Evolutionary conservation across 2,113 vertebrate genomes (phyloP), one percentile per base, ranked within the genome.

Genomic region (Zosterops pallidus): DNA sequence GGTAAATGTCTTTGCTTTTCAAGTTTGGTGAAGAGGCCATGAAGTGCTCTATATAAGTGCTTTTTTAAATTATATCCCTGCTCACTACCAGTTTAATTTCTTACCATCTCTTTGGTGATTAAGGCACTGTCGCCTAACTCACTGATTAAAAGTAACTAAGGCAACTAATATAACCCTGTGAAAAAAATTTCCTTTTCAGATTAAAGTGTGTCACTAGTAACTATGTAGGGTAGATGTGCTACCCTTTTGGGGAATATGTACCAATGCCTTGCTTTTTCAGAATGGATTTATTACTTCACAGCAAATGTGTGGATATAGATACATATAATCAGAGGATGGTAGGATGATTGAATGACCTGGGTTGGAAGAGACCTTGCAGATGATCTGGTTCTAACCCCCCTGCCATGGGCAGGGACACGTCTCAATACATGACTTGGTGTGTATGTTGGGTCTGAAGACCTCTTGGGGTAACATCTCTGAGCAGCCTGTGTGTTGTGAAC

Each of bases 211-310:
- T 80, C 24, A 25, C 50, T 65, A 53, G 25, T 91, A 65, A 83
- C 52, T 50, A 0, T 6, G 11, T 33, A 42, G 41, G 13, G 41
- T 24, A 47, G 39, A 23, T n/a, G 14, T 50, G 18, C 16, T 60
- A 4, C 39, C 9, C 14, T 47, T 82, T 41, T n/a, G 49, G 15
- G 19, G 11, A 62, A 4, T 1, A 1, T 0, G 17, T 46, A 41
- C 15, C 47, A 31, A 3, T 35, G 46, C 41, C 31, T 72, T 65
- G 9, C 22, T 69, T 65, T 62, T 74, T 42, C 50, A 81, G 77
- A 83, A 53, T 20, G 20, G 18, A 31, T 7, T 0, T 25, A 50
- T 65, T 47, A 42, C 81, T 86, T 86, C 53, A 44, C 29, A 74
- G 42, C n/a, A 56, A 20, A 13, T 33, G 5, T 4, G 5, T 41